Conservation (phyloP, 2,113 vertebrate genomes). For the Isurus oxyrinchus region DNA sequence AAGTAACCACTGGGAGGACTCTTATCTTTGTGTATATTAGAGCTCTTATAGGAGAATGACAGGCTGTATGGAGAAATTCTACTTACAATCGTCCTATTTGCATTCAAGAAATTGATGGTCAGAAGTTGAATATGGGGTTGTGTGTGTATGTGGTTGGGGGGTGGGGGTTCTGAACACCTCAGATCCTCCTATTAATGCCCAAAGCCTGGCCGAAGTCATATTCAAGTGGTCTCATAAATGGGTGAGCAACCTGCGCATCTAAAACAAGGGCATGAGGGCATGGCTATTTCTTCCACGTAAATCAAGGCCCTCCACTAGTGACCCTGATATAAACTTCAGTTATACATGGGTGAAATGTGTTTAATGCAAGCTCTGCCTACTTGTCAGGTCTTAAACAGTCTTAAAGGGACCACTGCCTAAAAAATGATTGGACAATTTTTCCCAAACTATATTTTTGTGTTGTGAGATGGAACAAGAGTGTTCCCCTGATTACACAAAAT, state of each 20-base stretch:
- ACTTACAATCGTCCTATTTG: neutral
- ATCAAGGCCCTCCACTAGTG: neutral
- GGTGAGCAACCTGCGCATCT: neutral
- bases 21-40: neutral
- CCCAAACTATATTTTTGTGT: neutral
- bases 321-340: neutral
- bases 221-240: neutral
- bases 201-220: neutral
- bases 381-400: neutral
- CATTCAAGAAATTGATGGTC: neutral
- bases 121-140: neutral
- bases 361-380: neutral
- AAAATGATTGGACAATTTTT: neutral
- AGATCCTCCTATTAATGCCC: neutral
- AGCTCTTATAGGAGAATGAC: neutral
- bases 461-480: neutral
- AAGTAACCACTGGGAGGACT: slow-evolving; percentile 9
- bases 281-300: neutral
- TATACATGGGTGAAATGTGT: neutral
- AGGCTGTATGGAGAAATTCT: neutral
- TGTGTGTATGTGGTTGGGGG: neutral
- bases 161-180: neutral
- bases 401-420: neutral
- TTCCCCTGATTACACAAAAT: neutral
- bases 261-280: neutral